Evolutionary conservation across 2,888 invertebrate genomes (phyloP).

Genomic region (Phaedon cochleariae): DNA sequence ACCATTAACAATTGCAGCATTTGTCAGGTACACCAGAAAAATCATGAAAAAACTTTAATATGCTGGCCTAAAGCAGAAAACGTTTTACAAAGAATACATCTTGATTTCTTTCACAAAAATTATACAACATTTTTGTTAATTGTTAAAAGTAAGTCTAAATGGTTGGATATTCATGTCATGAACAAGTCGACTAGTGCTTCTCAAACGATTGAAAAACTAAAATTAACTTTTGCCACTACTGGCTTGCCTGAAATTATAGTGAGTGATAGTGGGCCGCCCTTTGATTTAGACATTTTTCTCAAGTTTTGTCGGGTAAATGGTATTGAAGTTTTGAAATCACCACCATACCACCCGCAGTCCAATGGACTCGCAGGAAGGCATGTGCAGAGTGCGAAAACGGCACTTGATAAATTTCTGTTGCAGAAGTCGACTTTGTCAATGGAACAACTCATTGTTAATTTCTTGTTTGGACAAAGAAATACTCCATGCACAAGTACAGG

Average conservation of each 20-base stretch:
- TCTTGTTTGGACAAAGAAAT: constrained; percentile 31
- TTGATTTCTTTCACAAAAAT: neutral
- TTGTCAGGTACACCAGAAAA: neutral
- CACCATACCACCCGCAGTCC: neutral
- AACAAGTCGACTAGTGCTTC: neutral
- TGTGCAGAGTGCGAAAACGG: neutral
- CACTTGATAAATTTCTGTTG: neutral
- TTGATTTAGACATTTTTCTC: neutral
- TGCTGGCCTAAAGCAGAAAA: neutral
- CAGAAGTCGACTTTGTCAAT: neutral
- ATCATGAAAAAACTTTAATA: neutral
- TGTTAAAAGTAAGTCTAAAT: neutral
- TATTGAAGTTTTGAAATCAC: no score
- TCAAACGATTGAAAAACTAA: neutral
- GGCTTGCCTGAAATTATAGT: neutral
- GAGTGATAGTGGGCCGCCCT: neutral
- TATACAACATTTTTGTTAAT: neutral
- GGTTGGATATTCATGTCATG: neutral
- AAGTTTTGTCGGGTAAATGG: no score
- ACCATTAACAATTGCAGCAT: neutral
- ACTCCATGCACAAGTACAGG: neutral
- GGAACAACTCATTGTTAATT: constrained; percentile 12
- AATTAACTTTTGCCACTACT: neutral
- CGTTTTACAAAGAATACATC: neutral
- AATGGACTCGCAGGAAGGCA: neutral